These are phyloP conservation scores for Pristiophorus japonicus DNA, from an alignment of 2,113 vertebrate species.

Conservation along the genomic window DNA sequence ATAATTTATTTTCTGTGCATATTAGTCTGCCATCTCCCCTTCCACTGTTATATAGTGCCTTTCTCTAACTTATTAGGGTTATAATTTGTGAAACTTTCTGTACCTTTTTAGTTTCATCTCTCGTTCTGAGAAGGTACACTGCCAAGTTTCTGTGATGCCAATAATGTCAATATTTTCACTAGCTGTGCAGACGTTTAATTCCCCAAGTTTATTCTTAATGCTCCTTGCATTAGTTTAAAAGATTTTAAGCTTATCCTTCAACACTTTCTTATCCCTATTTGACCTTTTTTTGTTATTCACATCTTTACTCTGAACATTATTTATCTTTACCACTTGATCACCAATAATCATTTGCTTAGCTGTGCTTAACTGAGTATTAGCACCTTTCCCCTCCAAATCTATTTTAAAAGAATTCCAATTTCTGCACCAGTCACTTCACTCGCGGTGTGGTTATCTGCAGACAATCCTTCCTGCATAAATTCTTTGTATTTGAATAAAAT, in stretches of 20 bases:
- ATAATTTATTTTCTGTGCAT: background rate
- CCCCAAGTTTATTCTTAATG: background rate
- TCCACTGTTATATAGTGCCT: background rate
- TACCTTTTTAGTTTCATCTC: background rate
- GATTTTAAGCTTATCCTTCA: background rate
- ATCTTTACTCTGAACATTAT: background rate
- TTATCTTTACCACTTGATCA: background rate
- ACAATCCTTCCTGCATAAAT: background rate
- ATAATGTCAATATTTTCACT: conserved; percentile 23
- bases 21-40: background rate
- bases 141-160: background rate
- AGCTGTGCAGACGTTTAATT: background rate
- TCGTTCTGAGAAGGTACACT: background rate
- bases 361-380: background rate
- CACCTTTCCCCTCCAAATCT: background rate
- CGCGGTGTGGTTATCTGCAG: background rate
- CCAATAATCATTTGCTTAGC: background rate
- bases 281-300: background rate
- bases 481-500: background rate
- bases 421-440: background rate
- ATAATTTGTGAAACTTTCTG: background rate
- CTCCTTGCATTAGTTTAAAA: conserved; percentile 25
- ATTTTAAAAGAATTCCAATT: background rate
- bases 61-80: background rate
- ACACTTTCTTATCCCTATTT: conserved; percentile 9